phyloP scores from a whole-genome alignment of 2,888 invertebrate genomes.

The Leucophora obtusa region DNA sequence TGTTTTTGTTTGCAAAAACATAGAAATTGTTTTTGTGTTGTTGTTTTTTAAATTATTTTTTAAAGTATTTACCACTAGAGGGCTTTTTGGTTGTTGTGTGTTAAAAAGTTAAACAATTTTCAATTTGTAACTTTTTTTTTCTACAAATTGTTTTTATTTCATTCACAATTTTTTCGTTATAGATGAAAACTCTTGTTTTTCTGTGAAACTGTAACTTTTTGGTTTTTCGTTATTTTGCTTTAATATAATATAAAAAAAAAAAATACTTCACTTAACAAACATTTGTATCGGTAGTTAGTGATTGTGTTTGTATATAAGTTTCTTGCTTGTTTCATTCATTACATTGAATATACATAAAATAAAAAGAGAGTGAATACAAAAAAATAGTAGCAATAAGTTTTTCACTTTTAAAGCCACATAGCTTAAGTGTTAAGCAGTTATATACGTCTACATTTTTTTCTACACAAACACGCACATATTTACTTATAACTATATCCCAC shows the following conservation, averaged over 20 bases:
- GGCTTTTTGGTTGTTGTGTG: constrained; percentile 2
- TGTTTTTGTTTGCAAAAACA: constrained; percentile 17
- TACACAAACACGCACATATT: neutral
- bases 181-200: constrained; percentile 2
- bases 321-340: constrained; percentile 4
- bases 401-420: constrained; percentile 37
- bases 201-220: constrained; percentile 5
- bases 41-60: constrained; percentile 5
- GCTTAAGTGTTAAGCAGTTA: constrained; percentile 50
- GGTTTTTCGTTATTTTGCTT: constrained; percentile 4
- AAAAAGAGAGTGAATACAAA: constrained; percentile 6
- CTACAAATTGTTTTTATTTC: constrained; percentile 32
- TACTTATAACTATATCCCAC: neutral
- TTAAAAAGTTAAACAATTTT: constrained; percentile 33
- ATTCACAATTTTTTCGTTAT: constrained; percentile 10
- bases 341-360: neutral
- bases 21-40: constrained; percentile 31
- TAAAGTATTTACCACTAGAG: constrained; percentile 42
- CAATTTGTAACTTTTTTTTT: constrained; percentile 40
- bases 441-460: neutral
- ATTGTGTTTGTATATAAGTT: neutral
- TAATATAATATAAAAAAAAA: neutral
- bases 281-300: neutral
- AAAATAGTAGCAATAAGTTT: constrained; percentile 19
- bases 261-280: neutral